Conservation (phyloP, 1,140 invertebrate genomes). For the Brachionus asplanchnoidis region DNA sequence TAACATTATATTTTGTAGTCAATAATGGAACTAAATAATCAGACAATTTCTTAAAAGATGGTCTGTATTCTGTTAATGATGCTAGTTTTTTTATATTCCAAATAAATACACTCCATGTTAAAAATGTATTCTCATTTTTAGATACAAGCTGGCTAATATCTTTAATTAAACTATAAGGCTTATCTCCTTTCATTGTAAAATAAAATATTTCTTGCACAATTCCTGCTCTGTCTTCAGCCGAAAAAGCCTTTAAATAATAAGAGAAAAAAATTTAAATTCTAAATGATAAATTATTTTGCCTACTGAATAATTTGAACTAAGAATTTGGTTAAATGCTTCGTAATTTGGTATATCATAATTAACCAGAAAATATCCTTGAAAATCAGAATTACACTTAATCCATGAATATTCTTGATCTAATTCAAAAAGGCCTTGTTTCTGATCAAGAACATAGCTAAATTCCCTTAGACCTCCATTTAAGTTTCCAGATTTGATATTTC, state of each 20-base stretch:
- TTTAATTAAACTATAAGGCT: not conserved
- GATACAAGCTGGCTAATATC: not conserved
- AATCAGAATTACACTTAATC: slow-evolving; percentile 37
- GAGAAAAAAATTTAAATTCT: not conserved
- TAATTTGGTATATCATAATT: not conserved
- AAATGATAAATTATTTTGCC: not conserved
- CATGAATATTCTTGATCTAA: not conserved
- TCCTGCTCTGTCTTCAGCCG: not conserved
- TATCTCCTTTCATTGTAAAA: not conserved
- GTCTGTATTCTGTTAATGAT: not conserved
- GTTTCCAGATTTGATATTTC: not conserved
- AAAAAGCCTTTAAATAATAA: not conserved
- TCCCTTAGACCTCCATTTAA: slow-evolving; percentile 29
- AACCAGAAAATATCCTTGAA: slow-evolving; percentile 8
- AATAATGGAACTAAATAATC: not conserved
- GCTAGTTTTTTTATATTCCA: slow-evolving; percentile 13
- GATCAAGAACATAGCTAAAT: slow-evolving; percentile 45
- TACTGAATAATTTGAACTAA: slow-evolving; percentile 1
- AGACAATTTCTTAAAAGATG: not conserved
- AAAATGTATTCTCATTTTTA: not conserved
- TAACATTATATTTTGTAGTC: not conserved
- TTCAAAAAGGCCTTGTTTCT: slow-evolving; percentile 3
- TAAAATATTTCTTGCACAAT: not conserved
- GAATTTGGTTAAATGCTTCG: not conserved
- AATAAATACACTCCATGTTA: slow-evolving; percentile 10